These are phyloP conservation scores for Drosophila funebris DNA, from an alignment of 1,140 invertebrate genomes.

Conservation along the genomic window DNA sequence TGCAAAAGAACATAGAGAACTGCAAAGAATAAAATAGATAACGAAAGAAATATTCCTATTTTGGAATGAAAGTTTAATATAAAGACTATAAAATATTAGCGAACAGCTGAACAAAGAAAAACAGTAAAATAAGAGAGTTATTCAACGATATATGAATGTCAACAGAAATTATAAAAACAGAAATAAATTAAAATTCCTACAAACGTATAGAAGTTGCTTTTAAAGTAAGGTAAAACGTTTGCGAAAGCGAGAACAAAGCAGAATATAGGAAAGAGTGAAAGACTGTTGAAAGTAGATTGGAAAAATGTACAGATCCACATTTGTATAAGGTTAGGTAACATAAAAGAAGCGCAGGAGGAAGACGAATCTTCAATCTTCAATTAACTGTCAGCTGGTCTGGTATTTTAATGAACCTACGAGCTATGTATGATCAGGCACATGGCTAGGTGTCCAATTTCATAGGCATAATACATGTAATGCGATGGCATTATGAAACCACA, in stretches of 20 bases:
- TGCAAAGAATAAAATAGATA: too few species aligned
- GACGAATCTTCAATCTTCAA: conserved; percentile 27
- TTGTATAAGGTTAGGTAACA: neutral
- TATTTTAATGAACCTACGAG: conserved; percentile 34
- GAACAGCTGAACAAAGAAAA: too few species aligned
- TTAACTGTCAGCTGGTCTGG: conserved; percentile 35
- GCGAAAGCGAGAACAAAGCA: neutral
- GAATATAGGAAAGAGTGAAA: neutral
- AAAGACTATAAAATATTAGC: too few species aligned
- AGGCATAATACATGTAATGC: conserved; percentile 27
- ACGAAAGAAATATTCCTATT: too few species aligned
- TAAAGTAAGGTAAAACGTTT: neutral
- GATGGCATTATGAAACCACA: conserved; percentile 50
- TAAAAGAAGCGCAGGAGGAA: neutral
- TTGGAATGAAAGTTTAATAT: too few species aligned
- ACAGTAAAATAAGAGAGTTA: too few species aligned
- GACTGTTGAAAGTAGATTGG: neutral
- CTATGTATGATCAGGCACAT: conserved; percentile 35
- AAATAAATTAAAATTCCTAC: too few species aligned
- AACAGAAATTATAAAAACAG: too few species aligned
- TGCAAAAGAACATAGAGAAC: too few species aligned
- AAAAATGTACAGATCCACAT: neutral
- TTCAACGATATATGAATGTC: too few species aligned
- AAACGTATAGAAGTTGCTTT: too few species aligned
- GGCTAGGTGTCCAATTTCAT: conserved; percentile 8